These are phyloP conservation scores for Tetanocera ferruginea DNA, from an alignment of 2,888 invertebrate species.

Conservation along the genomic window DNA sequence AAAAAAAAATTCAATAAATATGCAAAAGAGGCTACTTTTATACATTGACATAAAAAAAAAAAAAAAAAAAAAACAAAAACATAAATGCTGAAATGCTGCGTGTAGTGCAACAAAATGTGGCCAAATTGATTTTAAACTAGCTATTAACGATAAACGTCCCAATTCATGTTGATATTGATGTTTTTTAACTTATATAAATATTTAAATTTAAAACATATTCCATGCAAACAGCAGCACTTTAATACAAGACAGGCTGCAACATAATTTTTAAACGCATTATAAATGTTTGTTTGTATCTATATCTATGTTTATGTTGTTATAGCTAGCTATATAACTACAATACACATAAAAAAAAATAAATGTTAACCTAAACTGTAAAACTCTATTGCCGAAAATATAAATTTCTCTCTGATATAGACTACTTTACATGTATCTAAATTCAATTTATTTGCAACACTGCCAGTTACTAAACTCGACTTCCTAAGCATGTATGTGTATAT, in stretches of 20 bases:
- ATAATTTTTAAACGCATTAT: too few relatives aligned
- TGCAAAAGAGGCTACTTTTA: neutral
- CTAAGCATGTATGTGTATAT: neutral
- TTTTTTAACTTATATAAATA: neutral
- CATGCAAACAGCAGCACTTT: too few relatives aligned
- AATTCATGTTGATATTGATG: neutral
- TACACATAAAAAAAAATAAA: too few relatives aligned
- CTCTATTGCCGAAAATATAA: neutral
- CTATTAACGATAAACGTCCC: neutral
- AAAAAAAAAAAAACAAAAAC: too few relatives aligned
- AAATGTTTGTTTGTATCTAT: too few relatives aligned
- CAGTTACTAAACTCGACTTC: constrained; percentile 25
- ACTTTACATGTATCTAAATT: neutral
- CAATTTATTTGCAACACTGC: constrained; percentile 10
- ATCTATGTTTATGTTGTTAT: neutral
- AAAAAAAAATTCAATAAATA: neutral
- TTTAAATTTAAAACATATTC: too few relatives aligned
- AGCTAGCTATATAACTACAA: neutral
- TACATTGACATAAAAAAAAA: neutral
- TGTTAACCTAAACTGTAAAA: neutral
- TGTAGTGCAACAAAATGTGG: neutral
- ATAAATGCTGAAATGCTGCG: neutral
- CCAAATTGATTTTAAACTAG: constrained; percentile 1
- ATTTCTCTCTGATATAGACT: neutral
- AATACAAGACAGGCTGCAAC: too few relatives aligned